phyloP scores from a whole-genome alignment of 2,888 invertebrate genomes.

The Urechis unicinctus region DNA sequence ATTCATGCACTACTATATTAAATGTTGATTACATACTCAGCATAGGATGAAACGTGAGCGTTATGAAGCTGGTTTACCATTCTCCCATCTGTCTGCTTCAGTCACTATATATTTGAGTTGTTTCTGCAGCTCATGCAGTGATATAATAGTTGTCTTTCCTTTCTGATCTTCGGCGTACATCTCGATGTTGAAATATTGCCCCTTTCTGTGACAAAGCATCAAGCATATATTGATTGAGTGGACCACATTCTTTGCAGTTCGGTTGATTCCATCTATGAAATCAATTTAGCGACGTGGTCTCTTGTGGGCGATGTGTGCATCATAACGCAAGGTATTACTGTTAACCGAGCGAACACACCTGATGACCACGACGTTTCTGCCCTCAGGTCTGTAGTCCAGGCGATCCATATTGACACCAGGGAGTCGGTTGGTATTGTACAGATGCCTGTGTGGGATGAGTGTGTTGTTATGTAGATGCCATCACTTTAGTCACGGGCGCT shows the following conservation, averaged over 20 bases:
- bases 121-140: conserved; percentile 23
- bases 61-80: too few relatives aligned
- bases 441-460: too few relatives aligned
- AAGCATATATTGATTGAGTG: too few relatives aligned
- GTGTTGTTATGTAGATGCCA: too few relatives aligned
- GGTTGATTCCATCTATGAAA: too few relatives aligned
- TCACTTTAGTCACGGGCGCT: too few relatives aligned
- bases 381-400: conserved; percentile 21
- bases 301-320: not conserved
- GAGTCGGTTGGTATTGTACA: conserved; percentile 24
- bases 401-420: conserved; percentile 28
- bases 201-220: conserved; percentile 20
- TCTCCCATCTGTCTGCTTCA: conserved; percentile 27
- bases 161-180: conserved; percentile 19
- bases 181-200: conserved; percentile 28
- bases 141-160: conserved; percentile 18
- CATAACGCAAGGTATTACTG: not conserved
- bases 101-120: conserved; percentile 23
- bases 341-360: conserved; percentile 16
- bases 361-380: conserved; percentile 28
- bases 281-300: too few relatives aligned
- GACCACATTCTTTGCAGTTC: too few relatives aligned
- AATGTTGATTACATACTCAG: too few relatives aligned
- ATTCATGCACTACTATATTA: too few relatives aligned
- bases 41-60: too few relatives aligned